Conservation (phyloP, 35 echinoderm and acorn worm genomes). For the Apostichopus japonicus region DNA sequence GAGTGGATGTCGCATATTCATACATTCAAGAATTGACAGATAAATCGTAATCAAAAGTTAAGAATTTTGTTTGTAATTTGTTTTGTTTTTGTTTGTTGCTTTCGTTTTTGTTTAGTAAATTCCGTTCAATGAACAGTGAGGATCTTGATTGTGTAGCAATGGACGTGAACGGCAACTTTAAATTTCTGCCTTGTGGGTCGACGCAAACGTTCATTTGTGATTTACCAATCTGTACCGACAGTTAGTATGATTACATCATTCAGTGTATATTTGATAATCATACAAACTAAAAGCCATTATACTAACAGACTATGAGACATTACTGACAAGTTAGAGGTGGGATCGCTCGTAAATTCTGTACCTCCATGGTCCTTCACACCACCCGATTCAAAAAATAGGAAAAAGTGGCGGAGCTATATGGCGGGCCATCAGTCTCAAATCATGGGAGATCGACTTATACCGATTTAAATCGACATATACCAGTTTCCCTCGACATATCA, state of each 20-base stretch:
- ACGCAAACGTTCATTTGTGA: background rate
- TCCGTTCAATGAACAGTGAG: background rate
- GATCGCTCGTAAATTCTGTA: too few relatives aligned
- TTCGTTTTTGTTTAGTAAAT: background rate
- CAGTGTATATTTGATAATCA: too few relatives aligned
- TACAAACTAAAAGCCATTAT: background rate
- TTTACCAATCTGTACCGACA: background rate
- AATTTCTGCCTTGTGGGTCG: background rate
- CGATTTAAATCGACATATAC: too few relatives aligned
- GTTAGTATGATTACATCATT: too few relatives aligned
- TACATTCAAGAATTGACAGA: background rate
- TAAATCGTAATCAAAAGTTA: background rate
- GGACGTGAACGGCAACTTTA: background rate
- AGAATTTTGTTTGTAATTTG: background rate
- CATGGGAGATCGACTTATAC: too few relatives aligned
- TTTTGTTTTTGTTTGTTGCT: background rate
- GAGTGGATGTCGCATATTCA: background rate
- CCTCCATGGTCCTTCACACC: too few relatives aligned
- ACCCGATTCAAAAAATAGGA: too few relatives aligned
- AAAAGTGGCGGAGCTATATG: too few relatives aligned
- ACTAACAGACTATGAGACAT: background rate
- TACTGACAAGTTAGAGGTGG: background rate
- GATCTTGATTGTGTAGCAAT: background rate
- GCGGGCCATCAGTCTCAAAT: too few relatives aligned
- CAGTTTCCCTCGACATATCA: too few relatives aligned